Base-by-base conservation (phyloP, 1,140 invertebrate genomes). In the Lithobius niger region DNA sequence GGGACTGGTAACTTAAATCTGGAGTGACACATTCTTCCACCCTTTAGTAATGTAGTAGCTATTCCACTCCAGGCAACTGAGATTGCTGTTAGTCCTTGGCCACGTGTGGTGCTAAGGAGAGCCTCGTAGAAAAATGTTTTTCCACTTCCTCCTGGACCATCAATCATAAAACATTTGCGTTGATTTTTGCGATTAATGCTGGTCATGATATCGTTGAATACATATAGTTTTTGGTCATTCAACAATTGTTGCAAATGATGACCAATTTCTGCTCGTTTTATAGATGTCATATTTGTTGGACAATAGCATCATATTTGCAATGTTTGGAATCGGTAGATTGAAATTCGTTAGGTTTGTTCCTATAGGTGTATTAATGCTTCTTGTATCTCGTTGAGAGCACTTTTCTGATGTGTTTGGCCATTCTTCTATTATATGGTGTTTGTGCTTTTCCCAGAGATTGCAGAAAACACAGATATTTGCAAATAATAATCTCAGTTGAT, bases 111-210 rank as follows among this genome's bases (percentile, higher is more conserved):
- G 19, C 42, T 26, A 16, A 19, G 24, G 15, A 60, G 18, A 2
- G 59, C 52, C 2, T 25, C 52, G 40, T 60, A 60, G 10, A 52
- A 21, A 47, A 28, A 60, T n/a, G 59, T 60, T 51, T 60, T 60
- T 50, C 59, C 59, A 31, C 28, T 60, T 15, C 59, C 59, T 3
- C 54, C 59, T 13, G 52, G 52, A 1, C 57, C 52, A 21, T 60
- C 52, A 28, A 60, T 51, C 18, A 26, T 60, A 21, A 45, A 55
- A 31, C 6, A 53, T 18, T 25, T 21, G 31, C 15, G 44, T 2
- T 27, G 27, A 50, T 50, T 25, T 18, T 13, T 31, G 6, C 42
- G 26, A 19, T 31, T 28, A 6, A 53, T 44, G 2, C 26, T 4
- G 25, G 10, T 10, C n/a, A 36, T 36, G 31, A 36, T 36, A 10